A percentile compares a stretch with the other conserved stretches of the same genome.
Evolutionary conservation across 2,888 invertebrate genomes (phyloP).

Genomic region (Zeuzera pyrina): DNA sequence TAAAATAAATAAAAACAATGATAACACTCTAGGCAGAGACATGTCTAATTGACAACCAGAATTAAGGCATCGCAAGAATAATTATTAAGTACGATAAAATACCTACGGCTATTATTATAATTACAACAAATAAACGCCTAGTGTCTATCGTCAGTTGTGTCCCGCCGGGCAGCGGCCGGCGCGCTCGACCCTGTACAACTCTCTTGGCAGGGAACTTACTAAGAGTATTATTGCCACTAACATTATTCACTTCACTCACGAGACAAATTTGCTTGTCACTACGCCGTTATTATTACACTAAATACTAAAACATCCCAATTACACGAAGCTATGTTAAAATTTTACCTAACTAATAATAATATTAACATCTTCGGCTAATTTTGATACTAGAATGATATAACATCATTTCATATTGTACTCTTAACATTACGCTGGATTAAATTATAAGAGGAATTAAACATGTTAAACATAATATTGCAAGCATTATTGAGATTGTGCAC

Average conservation of each 20-base stretch:
- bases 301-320: conserved; percentile 73
- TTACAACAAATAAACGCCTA: conserved; percentile 71
- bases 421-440: conserved; percentile 70
- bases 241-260: conserved; percentile 50
- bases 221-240: conserved; percentile 71
- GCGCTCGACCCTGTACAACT: conserved; percentile 28
- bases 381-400: conserved; percentile 74
- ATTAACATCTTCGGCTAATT: conserved; percentile 75
- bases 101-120: conserved; percentile 73
- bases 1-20: conserved; percentile 68
- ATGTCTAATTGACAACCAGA: conserved; percentile 75
- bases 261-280: conserved; percentile 61
- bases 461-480: conserved; percentile 69
- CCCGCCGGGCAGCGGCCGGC: conserved; percentile 14
- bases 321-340: conserved; percentile 73
- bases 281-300: conserved; percentile 57
- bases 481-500: conserved; percentile 73
- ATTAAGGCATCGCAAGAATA: conserved; percentile 75
- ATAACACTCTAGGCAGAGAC: conserved; percentile 72
- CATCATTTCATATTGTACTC: conserved; percentile 73
- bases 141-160: conserved; percentile 49
- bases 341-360: conserved; percentile 71
- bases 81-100: conserved; percentile 74
- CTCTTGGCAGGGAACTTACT: conserved; percentile 54
- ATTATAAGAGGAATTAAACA: conserved; percentile 61